These are phyloP conservation scores for Embidobia sp. DNA, from an alignment of 2,888 invertebrate genomes.

Conservation along the genomic window DNA sequence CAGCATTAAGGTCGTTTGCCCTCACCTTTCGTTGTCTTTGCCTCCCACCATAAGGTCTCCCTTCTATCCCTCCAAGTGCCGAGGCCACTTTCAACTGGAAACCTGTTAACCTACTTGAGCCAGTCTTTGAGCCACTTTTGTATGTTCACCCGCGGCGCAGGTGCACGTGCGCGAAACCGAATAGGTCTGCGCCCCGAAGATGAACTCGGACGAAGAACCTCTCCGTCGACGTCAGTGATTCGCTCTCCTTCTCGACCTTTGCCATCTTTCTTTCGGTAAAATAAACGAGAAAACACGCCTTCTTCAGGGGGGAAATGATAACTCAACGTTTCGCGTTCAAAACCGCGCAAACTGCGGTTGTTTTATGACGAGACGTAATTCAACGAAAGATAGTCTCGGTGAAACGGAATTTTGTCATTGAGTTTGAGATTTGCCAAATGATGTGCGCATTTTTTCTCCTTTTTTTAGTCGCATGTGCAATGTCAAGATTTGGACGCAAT, in stretches of 20 bases:
- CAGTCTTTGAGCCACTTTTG: constrained; percentile 76
- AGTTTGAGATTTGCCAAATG: constrained; percentile 11
- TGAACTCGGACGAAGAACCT: constrained; percentile 57
- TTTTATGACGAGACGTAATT: constrained; percentile 21
- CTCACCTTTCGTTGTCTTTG: constrained; percentile 64
- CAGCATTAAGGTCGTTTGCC: constrained; percentile 65
- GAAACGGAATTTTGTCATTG: constrained; percentile 34
- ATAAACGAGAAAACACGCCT: background rate
- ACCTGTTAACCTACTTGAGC: constrained; percentile 80
- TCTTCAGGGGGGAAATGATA: no score
- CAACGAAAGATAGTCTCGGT: constrained; percentile 10
- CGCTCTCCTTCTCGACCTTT: constrained; percentile 28
- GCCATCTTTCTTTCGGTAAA: constrained; percentile 9
- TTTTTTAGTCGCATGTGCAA: no score
- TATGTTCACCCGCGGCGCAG: constrained; percentile 64
- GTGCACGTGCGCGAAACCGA: constrained; percentile 62
- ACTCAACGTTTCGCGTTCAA: no score
- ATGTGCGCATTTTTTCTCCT: background rate
- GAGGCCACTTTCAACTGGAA: constrained; percentile 77
- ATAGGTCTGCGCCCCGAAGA: constrained; percentile 51
- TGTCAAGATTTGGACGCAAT: no score
- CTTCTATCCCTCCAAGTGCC: constrained; percentile 66
- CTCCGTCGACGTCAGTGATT: constrained; percentile 41
- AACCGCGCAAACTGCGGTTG: no score
- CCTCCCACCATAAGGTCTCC: constrained; percentile 64